Conservation (phyloP, 2,113 vertebrate species). For the Scartelaos histophorus region DNA sequence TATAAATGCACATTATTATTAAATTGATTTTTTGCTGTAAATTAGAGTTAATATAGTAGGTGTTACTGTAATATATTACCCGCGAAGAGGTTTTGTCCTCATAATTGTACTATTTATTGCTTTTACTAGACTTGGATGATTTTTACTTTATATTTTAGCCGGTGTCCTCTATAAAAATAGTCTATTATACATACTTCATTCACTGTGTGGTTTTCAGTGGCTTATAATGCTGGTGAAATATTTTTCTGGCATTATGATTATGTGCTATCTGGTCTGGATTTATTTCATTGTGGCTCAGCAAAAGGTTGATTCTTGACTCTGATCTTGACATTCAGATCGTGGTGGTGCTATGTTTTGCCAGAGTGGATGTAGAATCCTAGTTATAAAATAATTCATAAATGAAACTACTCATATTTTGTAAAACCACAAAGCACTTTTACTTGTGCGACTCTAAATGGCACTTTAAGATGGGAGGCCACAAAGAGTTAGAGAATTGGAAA, state of each 20-base stretch:
- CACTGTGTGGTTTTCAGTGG: slow-evolving; percentile 11
- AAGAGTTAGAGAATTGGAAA: slow-evolving; percentile 49
- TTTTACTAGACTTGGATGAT: too few relatives aligned
- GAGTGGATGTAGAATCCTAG: slow-evolving; percentile 20
- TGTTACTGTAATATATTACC: too few relatives aligned
- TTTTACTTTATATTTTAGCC: slow-evolving; percentile 21
- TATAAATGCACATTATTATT: neutral
- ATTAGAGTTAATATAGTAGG: too few relatives aligned
- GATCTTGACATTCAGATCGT: slow-evolving; percentile 24
- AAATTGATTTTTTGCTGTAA: neutral
- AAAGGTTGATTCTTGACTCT: slow-evolving; percentile 19
- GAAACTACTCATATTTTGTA: slow-evolving; percentile 28
- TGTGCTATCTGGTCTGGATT: slow-evolving; percentile 21
- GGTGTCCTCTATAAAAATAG: slow-evolving; percentile 14
- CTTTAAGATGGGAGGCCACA: slow-evolving; percentile 46
- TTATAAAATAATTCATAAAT: slow-evolving; percentile 35
- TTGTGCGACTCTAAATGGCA: slow-evolving; percentile 41
- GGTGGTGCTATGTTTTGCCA: slow-evolving; percentile 29
- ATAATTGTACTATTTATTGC: too few relatives aligned
- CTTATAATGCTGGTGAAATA: slow-evolving; percentile 1
- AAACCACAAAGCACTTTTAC: slow-evolving; percentile 30
- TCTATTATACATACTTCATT: too few relatives aligned
- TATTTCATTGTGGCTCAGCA: slow-evolving; percentile 31
- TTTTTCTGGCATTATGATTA: slow-evolving; percentile 38
- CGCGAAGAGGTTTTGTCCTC: too few relatives aligned